Evolutionary conservation across 1,140 invertebrate species (phyloP), one percentile per base, ranked within the genome.

Genomic region (Drosophila busckii): DNA sequence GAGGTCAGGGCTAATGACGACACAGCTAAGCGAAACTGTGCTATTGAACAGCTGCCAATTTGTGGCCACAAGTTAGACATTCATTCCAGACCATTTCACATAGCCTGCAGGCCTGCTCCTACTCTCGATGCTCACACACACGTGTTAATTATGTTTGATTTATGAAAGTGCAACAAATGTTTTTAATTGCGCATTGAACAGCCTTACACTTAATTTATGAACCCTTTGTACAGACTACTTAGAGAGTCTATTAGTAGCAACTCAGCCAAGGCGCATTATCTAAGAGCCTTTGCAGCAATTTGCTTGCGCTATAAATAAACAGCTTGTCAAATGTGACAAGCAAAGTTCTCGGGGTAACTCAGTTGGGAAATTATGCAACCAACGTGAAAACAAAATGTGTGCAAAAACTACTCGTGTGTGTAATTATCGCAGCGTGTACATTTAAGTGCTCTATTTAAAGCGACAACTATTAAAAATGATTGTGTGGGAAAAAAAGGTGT

Each of bases 11-110:
- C 42, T 52, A 28, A n/a, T 55, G 62, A 60, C 50, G 66, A 40
- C 35, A 61, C 25, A 29, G 29, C 17, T 28, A 29, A n/a, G 23
- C n/a, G 16, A 42, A 82, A 63, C 53, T 75, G 65, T 61, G 61
- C 42, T 66, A 82, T 82, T 82, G 75, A 82, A 82, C 65, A 82
- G 76, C 75, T 82, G 75, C 75, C 75, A 82, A 82, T 82, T 67
- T 50, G 52, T 64, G 40, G 56, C 31, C 40, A 53, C 28, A 23
- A 48, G 49, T 42, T 71, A 71, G 46, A 13, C 42, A 70, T 63
- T 34, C 63, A 62, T 70, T 76, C 71, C 71, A 76, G 71, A 17
- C 52, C 29, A 28, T 58, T 48, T 32, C 19, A 8, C 12, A 26
- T 7, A 20, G 32, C 3, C 17, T 32, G 53, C n/a, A n/a, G n/a